Percentiles rank a stretch among this genome's conserved stretches.
These are phyloP conservation scores for Diuraphis noxia DNA, from an alignment of 1,140 invertebrate genomes.

Conservation along the genomic window DNA sequence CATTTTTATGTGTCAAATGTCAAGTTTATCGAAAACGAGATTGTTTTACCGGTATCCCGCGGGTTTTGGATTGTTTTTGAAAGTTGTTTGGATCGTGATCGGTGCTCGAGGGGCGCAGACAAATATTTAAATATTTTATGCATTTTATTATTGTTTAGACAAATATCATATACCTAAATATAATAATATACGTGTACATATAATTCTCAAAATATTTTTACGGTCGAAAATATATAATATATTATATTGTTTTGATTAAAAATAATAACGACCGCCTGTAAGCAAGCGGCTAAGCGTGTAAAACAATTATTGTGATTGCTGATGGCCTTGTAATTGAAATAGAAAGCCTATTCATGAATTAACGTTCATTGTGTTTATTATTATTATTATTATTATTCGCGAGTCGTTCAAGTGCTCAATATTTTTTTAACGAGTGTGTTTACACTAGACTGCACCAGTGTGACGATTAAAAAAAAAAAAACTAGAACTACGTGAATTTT, in stretches of 20 bases:
- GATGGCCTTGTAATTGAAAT: conserved; percentile 7
- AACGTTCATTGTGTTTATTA: not conserved
- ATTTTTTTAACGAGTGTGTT: conserved; percentile 21
- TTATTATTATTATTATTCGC: not conserved
- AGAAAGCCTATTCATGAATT: conserved; percentile 19
- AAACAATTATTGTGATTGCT: not conserved
- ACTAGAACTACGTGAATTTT: not conserved
- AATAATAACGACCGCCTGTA: not conserved
- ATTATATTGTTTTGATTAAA: conserved; percentile 17
- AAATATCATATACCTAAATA: not conserved
- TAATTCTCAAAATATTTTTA: not conserved
- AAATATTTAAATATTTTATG: no score
- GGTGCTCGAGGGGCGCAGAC: not conserved
- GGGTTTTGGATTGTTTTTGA: not conserved
- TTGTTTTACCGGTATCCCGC: not conserved
- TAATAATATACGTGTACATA: no score
- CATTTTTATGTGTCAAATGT: not conserved
- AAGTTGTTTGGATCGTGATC: not conserved
- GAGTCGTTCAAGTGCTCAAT: conserved; percentile 21
- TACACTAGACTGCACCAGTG: conserved; percentile 18
- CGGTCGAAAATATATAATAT: not conserved
- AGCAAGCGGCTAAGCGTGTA: not conserved
- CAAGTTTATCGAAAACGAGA: not conserved
- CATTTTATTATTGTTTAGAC: not conserved
- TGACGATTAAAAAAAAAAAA: conserved; percentile 24